phyloP scores from a whole-genome alignment of 2,888 invertebrate species.

The Drosophila limbata region DNA sequence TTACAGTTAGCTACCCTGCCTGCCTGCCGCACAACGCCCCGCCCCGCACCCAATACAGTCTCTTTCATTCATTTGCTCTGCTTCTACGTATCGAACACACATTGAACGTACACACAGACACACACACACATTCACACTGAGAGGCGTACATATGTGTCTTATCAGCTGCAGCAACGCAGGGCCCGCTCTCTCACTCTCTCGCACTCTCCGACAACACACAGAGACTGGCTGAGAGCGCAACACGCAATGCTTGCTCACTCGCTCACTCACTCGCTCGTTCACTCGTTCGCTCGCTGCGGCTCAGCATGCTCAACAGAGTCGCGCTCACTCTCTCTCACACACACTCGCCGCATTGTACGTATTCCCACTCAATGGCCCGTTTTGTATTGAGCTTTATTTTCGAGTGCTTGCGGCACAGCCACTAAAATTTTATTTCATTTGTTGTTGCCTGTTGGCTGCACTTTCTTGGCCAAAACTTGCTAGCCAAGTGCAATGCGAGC shows the following conservation, averaged over 20 bases:
- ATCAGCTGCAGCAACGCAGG: conserved; percentile 70
- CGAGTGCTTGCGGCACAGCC: conserved; percentile 58
- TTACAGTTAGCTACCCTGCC: conserved; percentile 37
- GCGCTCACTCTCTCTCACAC: conserved; percentile 22
- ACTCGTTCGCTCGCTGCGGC: conserved; percentile 27
- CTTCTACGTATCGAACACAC: conserved; percentile 73
- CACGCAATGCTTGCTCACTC: conserved; percentile 41
- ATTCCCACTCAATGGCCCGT: conserved; percentile 71
- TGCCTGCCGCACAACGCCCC: conserved; percentile 40
- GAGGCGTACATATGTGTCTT: conserved; percentile 61
- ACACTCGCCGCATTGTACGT: conserved; percentile 15
- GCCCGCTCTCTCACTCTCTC: conserved; percentile 65
- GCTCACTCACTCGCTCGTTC: conserved; percentile 36
- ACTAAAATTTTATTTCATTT: conserved; percentile 41
- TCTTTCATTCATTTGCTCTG: conserved; percentile 75
- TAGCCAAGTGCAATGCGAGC: conserved; percentile 47
- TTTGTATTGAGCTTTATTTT: conserved; percentile 71
- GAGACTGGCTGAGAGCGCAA: conserved; percentile 39
- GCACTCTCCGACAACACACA: conserved; percentile 8
- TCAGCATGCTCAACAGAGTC: conserved; percentile 17
- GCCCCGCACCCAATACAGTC: conserved; percentile 21
- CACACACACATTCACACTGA: conserved; percentile 21
- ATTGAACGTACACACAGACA: conserved; percentile 62
- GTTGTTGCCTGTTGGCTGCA: conserved; percentile 45
- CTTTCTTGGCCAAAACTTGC: conserved; percentile 62